phyloP scores from a whole-genome alignment of 2,113 vertebrate genomes.

The Plecotus auritus region DNA sequence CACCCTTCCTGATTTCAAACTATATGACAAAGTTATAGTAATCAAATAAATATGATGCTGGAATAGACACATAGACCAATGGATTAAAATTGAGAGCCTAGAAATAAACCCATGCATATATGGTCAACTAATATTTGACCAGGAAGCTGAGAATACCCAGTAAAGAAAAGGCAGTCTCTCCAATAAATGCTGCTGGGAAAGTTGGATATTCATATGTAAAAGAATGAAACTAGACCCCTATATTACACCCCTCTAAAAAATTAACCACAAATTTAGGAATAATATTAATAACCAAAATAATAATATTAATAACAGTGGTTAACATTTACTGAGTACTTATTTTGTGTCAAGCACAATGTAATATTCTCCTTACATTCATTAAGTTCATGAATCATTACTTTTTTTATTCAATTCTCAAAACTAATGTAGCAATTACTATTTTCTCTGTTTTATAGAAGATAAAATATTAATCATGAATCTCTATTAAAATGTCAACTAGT shows the following conservation, averaged over 20 bases:
- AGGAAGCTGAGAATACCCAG: not conserved
- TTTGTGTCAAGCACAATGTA: not conserved
- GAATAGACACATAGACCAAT: no score
- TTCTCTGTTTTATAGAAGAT: not conserved
- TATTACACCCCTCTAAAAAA: not conserved
- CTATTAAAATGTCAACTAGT: not conserved
- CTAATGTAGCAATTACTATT: not conserved
- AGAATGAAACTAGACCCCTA: not conserved
- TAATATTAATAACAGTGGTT: not conserved
- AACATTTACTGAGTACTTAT: not conserved
- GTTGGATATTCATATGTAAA: not conserved
- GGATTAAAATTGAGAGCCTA: no score
- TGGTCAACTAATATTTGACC: not conserved
- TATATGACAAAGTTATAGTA: no score
- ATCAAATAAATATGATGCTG: no score
- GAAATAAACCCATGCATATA: not conserved
- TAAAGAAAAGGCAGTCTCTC: not conserved
- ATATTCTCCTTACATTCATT: not conserved
- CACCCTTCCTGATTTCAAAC: no score
- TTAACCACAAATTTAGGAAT: not conserved
- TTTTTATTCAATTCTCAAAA: not conserved
- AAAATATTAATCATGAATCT: not conserved
- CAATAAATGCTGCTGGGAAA: not conserved
- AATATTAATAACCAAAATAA: not conserved
- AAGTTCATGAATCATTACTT: not conserved